Percentiles rank a stretch among this genome's conserved stretches.
These are phyloP conservation scores for Ivindomyrus marchei DNA, from an alignment of 2,113 vertebrate species.

Conservation along the genomic window DNA sequence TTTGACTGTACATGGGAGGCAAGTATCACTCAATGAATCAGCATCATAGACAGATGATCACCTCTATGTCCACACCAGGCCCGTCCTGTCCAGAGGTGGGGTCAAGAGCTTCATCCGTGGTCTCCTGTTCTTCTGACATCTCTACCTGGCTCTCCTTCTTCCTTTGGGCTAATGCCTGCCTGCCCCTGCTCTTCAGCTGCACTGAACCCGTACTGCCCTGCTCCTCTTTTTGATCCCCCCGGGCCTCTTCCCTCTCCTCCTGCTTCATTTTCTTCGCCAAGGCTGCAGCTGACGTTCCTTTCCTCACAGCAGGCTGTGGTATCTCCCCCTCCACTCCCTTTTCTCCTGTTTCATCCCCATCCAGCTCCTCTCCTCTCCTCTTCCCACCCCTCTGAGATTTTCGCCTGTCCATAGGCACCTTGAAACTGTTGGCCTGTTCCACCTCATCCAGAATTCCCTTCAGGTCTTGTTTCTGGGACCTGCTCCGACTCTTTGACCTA, in stretches of 20 bases:
- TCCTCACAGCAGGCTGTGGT: slow-evolving; percentile 24
- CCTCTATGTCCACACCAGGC: slow-evolving; percentile 32
- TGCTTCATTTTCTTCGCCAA: slow-evolving; percentile 17
- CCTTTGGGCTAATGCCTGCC: neutral
- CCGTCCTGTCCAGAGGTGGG: slow-evolving; percentile 14
- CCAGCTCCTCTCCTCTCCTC: neutral
- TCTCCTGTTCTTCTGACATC: slow-evolving; percentile 11
- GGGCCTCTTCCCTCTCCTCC: neutral
- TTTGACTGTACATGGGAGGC: neutral
- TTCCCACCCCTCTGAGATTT: neutral
- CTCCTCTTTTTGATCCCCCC: slow-evolving; percentile 29
- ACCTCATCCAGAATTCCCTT: slow-evolving; percentile 13
- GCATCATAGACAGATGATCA: slow-evolving; percentile 22
- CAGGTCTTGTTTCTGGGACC: slow-evolving; percentile 33
- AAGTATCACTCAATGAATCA: neutral
- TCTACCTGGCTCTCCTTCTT: neutral
- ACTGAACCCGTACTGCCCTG: slow-evolving; percentile 4
- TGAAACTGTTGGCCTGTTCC: slow-evolving; percentile 14
- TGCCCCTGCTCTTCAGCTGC: slow-evolving; percentile 32
- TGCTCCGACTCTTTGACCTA: slow-evolving; percentile 21
- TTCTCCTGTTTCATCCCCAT: slow-evolving; percentile 3
- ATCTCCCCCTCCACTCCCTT: slow-evolving; percentile 21
- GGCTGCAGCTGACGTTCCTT: slow-evolving; percentile 23
- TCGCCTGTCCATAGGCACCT: slow-evolving; percentile 3
- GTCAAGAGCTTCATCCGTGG: slow-evolving; percentile 23